Base-by-base conservation (phyloP, 2,797 vertebrate species). In the Catostomus latipinnis region DNA sequence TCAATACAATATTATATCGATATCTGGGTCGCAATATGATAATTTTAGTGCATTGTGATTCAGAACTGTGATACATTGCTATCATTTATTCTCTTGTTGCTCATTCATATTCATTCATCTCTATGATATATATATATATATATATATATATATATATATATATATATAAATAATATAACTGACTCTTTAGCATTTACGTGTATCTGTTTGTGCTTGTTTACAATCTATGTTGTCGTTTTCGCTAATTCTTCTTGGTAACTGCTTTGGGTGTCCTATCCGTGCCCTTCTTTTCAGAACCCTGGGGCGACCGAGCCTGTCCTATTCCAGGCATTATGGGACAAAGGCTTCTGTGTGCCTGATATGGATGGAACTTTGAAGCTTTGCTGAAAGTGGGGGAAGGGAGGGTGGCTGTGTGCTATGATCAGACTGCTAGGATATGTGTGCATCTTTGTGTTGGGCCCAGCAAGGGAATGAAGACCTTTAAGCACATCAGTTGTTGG, bases 401-500 rank as follows among this genome's bases (percentile, higher is more conserved):
- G 62, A 66, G 22, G n/a, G 49, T 16, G 54, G 57, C 67, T 78
- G 52, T 43, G 62, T 56, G 49, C 68, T 9, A 61, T 22, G 13
- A 46, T 14, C 34, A 65, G 22, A 71, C 22, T 65, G 46, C 34
- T 34, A 34, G 34, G 34, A 34, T 34, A 34, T 67, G 57, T 82
- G 62, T 73, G 68, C 34, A 34, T 34, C 2, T 46, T 45, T 81
- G 67, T 53, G 43, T 74, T 68, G 65, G 58, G 56, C 22, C 45
- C 54, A 68, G 66, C 54, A 70, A 72, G 69, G 68, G 56, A 71
- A 13, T 72, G 56, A 56, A 67, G 13, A 63, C 77, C 54, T 76
- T 58, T 58, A 81, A 74, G 63, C 81, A 50, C 81, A 82, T 87
- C 87, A 86, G 84, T 87, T 90, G 89, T 86, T 84, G 73, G 13